A percentile compares a stretch with the other conserved stretches of the same genome.
Evolutionary conservation across 2,797 vertebrate genomes (phyloP).

Genomic region (Thripadectes ignobilis): DNA sequence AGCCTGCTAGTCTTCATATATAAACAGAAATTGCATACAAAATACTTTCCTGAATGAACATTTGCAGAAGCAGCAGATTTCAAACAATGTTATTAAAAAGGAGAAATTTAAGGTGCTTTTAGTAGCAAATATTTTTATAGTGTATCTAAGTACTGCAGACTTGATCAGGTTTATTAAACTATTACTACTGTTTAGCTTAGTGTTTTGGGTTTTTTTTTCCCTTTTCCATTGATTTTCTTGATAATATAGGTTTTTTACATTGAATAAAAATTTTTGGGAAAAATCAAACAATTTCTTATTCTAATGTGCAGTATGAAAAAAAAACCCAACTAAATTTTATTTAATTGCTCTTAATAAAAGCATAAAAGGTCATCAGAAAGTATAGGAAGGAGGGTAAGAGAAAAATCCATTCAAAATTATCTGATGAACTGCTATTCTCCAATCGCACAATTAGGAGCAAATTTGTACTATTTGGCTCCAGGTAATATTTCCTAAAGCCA

Average conservation of each 20-base stretch:
- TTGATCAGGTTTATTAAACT: background rate
- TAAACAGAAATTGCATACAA: background rate
- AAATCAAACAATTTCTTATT: background rate
- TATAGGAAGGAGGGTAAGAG: background rate
- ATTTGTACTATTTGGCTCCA: background rate
- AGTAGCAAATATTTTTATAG: background rate
- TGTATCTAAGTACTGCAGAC: background rate
- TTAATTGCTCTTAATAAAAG: background rate
- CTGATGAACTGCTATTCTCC: background rate
- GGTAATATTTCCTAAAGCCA: background rate
- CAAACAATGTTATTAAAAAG: background rate
- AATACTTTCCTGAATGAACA: background rate
- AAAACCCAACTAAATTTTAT: background rate
- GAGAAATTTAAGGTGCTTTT: background rate
- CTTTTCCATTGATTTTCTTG: background rate
- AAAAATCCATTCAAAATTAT: background rate
- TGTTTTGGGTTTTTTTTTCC: fast-evolving
- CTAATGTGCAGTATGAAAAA: background rate
- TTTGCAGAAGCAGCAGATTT: background rate
- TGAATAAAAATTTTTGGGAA: background rate
- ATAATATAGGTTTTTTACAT: background rate
- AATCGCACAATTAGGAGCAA: background rate
- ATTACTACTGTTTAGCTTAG: background rate
- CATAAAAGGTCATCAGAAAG: background rate
- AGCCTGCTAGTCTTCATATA: background rate